Percentiles rank a stretch among this genome's conserved stretches.
phyloP scores from a whole-genome alignment of 2,888 invertebrate species.

The Pimpla rufipes region DNA sequence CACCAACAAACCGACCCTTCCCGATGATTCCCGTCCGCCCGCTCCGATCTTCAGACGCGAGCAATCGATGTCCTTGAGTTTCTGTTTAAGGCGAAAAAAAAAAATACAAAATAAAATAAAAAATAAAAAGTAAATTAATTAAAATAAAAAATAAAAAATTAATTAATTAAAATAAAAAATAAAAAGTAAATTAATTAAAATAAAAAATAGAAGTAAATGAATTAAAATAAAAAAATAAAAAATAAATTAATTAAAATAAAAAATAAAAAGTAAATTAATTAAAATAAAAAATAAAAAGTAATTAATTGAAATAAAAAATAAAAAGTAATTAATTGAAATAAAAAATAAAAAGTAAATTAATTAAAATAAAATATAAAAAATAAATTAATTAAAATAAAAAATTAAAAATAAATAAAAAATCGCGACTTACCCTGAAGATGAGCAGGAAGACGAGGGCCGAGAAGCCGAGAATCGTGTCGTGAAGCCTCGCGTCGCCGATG shows the following conservation, averaged over 20 bases:
- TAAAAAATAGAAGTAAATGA: background rate
- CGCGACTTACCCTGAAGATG: conserved; percentile 89
- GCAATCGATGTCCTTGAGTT: conserved; percentile 87
- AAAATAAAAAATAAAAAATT: background rate
- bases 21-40: no score
- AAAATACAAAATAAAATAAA: background rate
- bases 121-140: conserved; percentile 2
- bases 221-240: background rate
- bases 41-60: conserved; percentile 56
- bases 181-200: background rate
- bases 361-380: background rate
- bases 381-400: background rate
- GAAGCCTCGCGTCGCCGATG: conserved; percentile 86
- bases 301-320: background rate
- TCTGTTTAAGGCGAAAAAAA: conserved; percentile 84
- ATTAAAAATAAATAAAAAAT: conserved; percentile 9
- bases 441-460: conserved; percentile 89
- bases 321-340: background rate
- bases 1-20: conserved; percentile 74
- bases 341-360: background rate
- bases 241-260: background rate
- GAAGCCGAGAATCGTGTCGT: conserved; percentile 90
- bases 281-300: no score
- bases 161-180: background rate
- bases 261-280: no score